Evolutionary conservation across 2,113 vertebrate genomes (phyloP).

Genomic region (Calonectris borealis): DNA sequence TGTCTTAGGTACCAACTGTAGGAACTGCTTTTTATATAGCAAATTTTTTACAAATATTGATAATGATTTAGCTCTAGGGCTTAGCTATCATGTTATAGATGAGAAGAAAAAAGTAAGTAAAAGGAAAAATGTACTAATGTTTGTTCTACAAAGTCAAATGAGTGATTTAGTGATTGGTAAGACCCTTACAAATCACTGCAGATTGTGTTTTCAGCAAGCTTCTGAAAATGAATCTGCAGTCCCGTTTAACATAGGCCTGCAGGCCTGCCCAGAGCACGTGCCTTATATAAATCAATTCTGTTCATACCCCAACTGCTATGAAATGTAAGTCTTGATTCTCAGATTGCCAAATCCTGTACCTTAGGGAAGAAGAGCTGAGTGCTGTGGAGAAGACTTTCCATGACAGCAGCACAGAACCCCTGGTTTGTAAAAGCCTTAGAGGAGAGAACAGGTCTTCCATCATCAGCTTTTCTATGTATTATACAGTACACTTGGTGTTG

Average conservation of each 20-base stretch:
- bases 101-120: not conserved
- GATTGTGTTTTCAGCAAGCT: not conserved
- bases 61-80: not conserved
- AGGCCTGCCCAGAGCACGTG: not conserved
- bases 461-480: not conserved
- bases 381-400: not conserved
- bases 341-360: not conserved
- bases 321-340: not conserved
- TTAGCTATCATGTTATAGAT: not conserved
- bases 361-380: not conserved
- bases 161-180: not conserved
- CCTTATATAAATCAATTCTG: not conserved
- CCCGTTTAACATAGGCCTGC: not conserved
- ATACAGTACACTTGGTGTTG: not conserved
- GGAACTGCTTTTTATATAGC: not conserved
- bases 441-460: not conserved
- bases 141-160: constrained; percentile 18
- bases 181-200: not conserved
- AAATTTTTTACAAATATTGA: not conserved
- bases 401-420: not conserved
- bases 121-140: not conserved
- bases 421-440: not conserved
- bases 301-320: not conserved
- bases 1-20: not conserved
- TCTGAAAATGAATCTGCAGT: not conserved